A percentile compares a stretch with the other conserved stretches of the same genome.
phyloP scores from a whole-genome alignment of 2,888 invertebrate genomes.

The Drosophila nigritarsus region DNA sequence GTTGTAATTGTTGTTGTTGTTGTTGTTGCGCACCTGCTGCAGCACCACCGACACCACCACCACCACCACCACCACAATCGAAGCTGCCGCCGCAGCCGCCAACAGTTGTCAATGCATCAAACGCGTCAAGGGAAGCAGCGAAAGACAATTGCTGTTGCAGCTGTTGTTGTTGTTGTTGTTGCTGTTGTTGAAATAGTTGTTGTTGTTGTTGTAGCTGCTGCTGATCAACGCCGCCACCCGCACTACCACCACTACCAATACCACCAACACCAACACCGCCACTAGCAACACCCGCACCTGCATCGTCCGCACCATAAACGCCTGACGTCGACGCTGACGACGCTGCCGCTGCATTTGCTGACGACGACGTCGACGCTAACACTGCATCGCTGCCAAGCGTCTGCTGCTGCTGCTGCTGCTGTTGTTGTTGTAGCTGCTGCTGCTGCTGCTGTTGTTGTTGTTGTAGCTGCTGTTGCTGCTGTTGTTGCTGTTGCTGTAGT shows the following conservation, averaged over 20 bases:
- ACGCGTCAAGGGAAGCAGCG: constrained; percentile 50
- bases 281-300: constrained; percentile 74
- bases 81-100: constrained; percentile 29
- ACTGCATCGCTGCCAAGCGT: constrained; percentile 42
- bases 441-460: constrained; percentile 41
- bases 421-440: constrained; percentile 22
- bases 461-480: constrained; percentile 43
- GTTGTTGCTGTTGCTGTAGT: constrained; percentile 37
- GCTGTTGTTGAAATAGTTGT: constrained; percentile 23
- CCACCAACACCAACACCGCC: constrained; percentile 51
- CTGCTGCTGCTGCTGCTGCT: constrained; percentile 36
- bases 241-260: constrained; percentile 58
- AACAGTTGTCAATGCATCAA: constrained; percentile 34
- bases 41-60: constrained; percentile 39
- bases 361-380: constrained; percentile 49
- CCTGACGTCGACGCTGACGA: constrained; percentile 45
- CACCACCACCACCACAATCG: constrained; percentile 24
- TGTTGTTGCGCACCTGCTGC: constrained; percentile 69
- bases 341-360: constrained; percentile 44
- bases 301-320: constrained; percentile 76
- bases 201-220: constrained; percentile 47
- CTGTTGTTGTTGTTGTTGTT: constrained; percentile 30
- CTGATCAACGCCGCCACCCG: constrained; percentile 46
- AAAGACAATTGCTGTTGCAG: constrained; percentile 22
- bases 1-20: constrained; percentile 35